Conservation (phyloP, 2,888 invertebrate species). For the Epistrophe eligans region DNA sequence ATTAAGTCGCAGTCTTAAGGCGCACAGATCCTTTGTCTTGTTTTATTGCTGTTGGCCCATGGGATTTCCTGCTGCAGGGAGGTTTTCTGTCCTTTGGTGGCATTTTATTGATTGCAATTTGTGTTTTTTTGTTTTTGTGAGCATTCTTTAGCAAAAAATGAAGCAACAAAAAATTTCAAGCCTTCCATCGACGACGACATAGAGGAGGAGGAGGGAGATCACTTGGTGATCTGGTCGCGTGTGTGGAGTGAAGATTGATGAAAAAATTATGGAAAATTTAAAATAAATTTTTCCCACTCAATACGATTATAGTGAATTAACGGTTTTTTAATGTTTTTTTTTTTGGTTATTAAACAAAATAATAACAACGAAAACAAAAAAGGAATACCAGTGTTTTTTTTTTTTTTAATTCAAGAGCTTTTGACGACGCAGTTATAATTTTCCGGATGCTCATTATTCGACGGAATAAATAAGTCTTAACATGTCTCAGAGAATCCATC, state of each 20-base stretch:
- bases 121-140: constrained; percentile 27
- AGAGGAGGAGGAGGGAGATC: constrained; percentile 42
- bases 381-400: constrained; percentile 71
- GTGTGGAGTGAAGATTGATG: constrained; percentile 42
- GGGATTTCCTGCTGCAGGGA: constrained; percentile 45
- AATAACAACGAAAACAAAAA: constrained; percentile 19
- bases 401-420: neutral
- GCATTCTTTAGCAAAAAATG: constrained; percentile 21
- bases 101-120: constrained; percentile 59
- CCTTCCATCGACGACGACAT: constrained; percentile 34
- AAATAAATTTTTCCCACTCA: constrained; percentile 18
- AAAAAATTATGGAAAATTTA: constrained; percentile 26
- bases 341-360: neutral
- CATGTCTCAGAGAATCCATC: constrained; percentile 59
- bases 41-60: constrained; percentile 12
- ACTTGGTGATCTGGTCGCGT: constrained; percentile 19
- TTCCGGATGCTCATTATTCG: constrained; percentile 40
- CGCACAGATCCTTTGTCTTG: constrained; percentile 63
- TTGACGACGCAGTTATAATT: neutral
- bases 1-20: constrained; percentile 49
- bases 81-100: constrained; percentile 45
- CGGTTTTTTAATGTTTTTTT: constrained; percentile 48
- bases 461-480: constrained; percentile 28
- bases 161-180: constrained; percentile 44
- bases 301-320: constrained; percentile 38